Conservation (phyloP, 2,888 invertebrate species). For the Pammene fasciana region DNA sequence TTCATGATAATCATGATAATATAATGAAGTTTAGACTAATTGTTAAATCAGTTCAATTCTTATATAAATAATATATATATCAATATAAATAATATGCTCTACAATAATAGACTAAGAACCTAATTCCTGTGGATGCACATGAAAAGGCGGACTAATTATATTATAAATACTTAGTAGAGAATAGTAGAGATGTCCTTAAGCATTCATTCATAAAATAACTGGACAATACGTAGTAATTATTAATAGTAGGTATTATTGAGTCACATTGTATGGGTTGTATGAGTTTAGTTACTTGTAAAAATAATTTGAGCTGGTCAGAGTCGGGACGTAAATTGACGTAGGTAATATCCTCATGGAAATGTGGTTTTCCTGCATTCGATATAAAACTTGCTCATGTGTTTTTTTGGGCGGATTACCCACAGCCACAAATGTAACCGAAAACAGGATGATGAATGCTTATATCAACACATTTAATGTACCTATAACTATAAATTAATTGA, state of each 20-base stretch:
- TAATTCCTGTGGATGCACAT: too few relatives aligned
- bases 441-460: neutral
- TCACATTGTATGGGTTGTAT: neutral
- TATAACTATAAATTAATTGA: too few relatives aligned
- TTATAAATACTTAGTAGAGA: too few relatives aligned
- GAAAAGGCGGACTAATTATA: too few relatives aligned
- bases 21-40: too few relatives aligned
- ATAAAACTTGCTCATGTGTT: neutral
- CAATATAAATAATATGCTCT: too few relatives aligned
- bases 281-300: neutral
- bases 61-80: too few relatives aligned
- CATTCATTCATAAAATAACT: neutral
- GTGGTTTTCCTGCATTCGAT: constrained; percentile 14
- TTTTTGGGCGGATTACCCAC: constrained; percentile 2
- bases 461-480: too few relatives aligned
- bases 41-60: too few relatives aligned
- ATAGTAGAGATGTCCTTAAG: neutral
- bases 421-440: constrained; percentile 9
- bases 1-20: too few relatives aligned
- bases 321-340: neutral
- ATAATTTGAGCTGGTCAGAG: neutral
- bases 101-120: too few relatives aligned
- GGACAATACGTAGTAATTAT: neutral
- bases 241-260: neutral
- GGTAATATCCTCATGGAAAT: constrained; percentile 1